Conservation (phyloP, 2,113 vertebrate species). For the Oreotragus oreotragus region DNA sequence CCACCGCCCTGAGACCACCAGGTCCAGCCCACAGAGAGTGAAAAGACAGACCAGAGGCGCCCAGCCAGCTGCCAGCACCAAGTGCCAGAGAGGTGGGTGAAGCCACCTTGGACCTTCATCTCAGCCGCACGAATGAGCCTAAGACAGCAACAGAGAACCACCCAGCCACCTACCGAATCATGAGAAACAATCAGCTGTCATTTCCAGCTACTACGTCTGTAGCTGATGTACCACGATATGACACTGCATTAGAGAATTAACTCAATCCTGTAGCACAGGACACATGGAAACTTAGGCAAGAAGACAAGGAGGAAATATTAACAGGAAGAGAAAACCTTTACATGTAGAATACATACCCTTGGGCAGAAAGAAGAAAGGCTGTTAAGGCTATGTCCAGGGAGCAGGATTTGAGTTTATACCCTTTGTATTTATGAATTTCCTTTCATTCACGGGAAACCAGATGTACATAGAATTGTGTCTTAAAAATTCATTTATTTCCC, state of each 20-base stretch:
- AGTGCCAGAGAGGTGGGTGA: too few species aligned
- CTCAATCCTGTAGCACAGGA: not conserved
- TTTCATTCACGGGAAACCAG: not conserved
- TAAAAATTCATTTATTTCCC: not conserved
- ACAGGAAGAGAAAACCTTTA: not conserved
- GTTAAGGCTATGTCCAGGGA: not conserved
- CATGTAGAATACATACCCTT: not conserved
- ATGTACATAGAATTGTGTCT: not conserved
- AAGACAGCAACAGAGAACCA: not conserved
- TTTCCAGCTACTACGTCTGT: not conserved
- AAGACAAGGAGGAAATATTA: not conserved
- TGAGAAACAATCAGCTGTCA: not conserved
- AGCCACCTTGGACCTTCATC: not conserved
- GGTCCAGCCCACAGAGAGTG: not conserved
- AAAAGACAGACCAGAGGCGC: not conserved
- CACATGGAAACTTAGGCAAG: not conserved
- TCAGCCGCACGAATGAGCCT: not conserved
- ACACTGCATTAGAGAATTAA: not conserved
- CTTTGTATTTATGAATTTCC: not conserved
- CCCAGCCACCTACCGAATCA: not conserved
- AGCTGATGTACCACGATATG: not conserved
- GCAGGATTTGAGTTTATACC: not conserved
- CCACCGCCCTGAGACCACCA: not conserved
- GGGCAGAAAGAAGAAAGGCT: not conserved
- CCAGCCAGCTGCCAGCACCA: not conserved